Base-by-base conservation (phyloP, 1,140 invertebrate genomes). In the Euglossa dilemma region DNA sequence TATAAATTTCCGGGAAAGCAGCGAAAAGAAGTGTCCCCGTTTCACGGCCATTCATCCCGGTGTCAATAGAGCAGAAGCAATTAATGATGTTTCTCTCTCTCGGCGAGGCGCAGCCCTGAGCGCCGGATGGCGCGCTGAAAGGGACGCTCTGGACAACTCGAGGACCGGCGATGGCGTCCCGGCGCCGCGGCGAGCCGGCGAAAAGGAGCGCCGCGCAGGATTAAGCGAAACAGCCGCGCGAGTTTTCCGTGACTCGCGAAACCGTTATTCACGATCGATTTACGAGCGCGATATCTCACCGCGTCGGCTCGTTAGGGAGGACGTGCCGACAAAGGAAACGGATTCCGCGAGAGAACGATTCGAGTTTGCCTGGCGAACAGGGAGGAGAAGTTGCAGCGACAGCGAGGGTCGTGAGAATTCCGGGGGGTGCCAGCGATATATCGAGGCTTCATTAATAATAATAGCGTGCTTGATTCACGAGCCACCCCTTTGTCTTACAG, bases 401-500 rank as follows among this genome's bases (percentile, higher is more conserved):
- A 45, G 4, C 66, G 43, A 28, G 36, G 50, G 54, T 61, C 71
- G 84, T 78, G 85, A 86, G 73, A 87, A 86, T 86, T 84, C 80
- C 70, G 25, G 57, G 6, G 85, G 73, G 61, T 74, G 84, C 43
- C 74, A 63, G 77, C 78, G 81, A 87, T 85, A 85, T 85, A 81
- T 85, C 75, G 79, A 43, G 61, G 47, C 87, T 80, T 89, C 88
- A 84, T 87, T 87, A 87, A 87, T 87, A 87, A 87, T 87, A 87
- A 84, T 87, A 87, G 61, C 73, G 59, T 57, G 84, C 59, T 61
- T 64, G 78, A 73, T 63, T 63, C 77, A 47, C 77, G 66, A 36
- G 25, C 45, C 52, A 6, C 50, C 43, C 45, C 69, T 80, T 73
- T 72, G 54, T 80, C 57, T 73, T 56, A 1, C 3, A 16, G 28